phyloP scores from a whole-genome alignment of 2,113 vertebrate species.

The Murina feae region DNA sequence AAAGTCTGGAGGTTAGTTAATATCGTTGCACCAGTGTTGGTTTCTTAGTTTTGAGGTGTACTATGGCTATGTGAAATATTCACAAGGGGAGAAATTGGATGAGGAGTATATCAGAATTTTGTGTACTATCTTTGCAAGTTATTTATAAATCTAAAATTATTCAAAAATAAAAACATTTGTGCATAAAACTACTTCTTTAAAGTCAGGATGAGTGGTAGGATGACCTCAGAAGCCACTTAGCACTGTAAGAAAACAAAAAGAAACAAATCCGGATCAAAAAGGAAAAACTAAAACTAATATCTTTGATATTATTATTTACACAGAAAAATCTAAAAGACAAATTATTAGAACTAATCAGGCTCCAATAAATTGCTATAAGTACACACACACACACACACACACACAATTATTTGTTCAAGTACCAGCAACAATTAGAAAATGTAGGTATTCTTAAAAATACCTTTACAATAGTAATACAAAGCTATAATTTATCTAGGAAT shows the following conservation, averaged over 20 bases:
- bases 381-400: background rate
- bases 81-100: background rate
- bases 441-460: background rate
- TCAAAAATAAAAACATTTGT: background rate
- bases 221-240: background rate
- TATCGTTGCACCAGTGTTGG: background rate
- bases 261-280: background rate
- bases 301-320: background rate
- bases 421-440: background rate
- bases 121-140: background rate
- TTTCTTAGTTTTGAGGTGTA: background rate
- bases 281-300: background rate
- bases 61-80: background rate
- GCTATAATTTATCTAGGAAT: background rate
- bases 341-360: background rate
- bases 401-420: background rate
- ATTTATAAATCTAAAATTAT: slow-evolving; percentile 19
- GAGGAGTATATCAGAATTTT: background rate
- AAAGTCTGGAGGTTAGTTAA: background rate
- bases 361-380: background rate
- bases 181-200: background rate
- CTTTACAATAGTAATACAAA: background rate
- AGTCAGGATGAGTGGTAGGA: background rate
- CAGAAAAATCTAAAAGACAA: background rate
- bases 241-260: background rate